Conservation (phyloP, 2,888 invertebrate species). For the Scaptomyza cyrtandrae region DNA sequence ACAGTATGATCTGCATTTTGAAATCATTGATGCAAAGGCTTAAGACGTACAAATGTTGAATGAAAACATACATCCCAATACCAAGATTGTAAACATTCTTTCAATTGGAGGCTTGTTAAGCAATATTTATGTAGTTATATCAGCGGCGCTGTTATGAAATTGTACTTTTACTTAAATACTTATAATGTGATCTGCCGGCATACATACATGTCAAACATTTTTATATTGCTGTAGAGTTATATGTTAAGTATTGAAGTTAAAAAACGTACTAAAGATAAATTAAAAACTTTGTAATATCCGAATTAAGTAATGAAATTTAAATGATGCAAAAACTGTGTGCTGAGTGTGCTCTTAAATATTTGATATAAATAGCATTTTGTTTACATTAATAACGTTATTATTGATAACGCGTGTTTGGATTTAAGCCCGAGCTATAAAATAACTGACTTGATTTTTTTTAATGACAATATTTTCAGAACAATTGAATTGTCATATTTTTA, state of each 20-base stretch:
- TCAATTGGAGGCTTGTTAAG: slow-evolving; percentile 10
- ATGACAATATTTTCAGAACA: too few species aligned
- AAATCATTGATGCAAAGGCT: slow-evolving; percentile 83
- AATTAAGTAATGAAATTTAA: background rate
- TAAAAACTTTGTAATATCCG: slow-evolving; percentile 5
- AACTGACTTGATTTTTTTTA: too few species aligned
- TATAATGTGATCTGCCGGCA: slow-evolving; percentile 18
- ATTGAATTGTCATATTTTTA: too few species aligned
- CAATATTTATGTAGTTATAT: slow-evolving; percentile 29
- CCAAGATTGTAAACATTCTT: slow-evolving; percentile 8
- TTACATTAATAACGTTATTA: background rate
- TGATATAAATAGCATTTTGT: too few species aligned
- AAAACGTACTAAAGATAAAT: slow-evolving; percentile 22
- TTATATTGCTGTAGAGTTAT: slow-evolving; percentile 15
- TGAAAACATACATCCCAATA: slow-evolving; percentile 3
- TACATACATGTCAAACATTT: slow-evolving; percentile 28
- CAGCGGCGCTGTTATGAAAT: slow-evolving; percentile 19
- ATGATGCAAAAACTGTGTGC: background rate
- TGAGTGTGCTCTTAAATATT: too few species aligned
- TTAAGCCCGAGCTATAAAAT: too few species aligned
- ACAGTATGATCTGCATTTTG: slow-evolving; percentile 88
- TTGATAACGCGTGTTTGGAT: background rate
- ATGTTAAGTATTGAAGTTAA: slow-evolving; percentile 30
- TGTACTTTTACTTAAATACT: slow-evolving; percentile 16
- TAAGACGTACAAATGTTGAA: slow-evolving; percentile 4